A percentile compares a stretch with the other conserved stretches of the same genome.
These are phyloP conservation scores for Catharus fuscescens DNA, from an alignment of 2,113 vertebrate genomes.

Conservation along the genomic window DNA sequence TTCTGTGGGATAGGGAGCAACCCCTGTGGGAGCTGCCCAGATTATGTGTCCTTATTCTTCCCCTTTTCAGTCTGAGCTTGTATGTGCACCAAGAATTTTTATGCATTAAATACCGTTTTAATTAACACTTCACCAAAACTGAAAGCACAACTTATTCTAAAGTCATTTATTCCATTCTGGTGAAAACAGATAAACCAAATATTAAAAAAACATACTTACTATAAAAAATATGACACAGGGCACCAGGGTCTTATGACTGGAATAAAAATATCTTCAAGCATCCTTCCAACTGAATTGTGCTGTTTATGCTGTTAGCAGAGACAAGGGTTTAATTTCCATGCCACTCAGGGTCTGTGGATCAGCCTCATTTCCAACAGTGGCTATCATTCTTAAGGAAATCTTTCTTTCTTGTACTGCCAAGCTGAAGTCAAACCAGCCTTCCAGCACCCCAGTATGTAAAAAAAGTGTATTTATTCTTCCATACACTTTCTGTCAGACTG, in stretches of 20 bases:
- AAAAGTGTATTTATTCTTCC: neutral
- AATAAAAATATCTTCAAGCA: slow-evolving; percentile 13
- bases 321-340: neutral
- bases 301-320: neutral
- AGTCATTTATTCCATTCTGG: neutral
- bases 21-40: neutral
- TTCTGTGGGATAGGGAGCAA: neutral
- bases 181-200: neutral
- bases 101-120: neutral
- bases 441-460: neutral
- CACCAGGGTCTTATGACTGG: neutral
- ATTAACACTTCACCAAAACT: neutral
- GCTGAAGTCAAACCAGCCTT: neutral
- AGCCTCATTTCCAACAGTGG: neutral
- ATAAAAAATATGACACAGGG: neutral
- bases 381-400: neutral
- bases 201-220: neutral
- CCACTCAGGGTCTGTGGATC: neutral
- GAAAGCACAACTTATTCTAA: neutral
- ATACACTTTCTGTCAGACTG: neutral
- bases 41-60: neutral
- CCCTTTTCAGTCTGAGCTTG: neutral
- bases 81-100: neutral
- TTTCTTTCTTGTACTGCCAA: neutral
- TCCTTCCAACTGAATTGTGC: neutral